Percentiles rank a stretch among this genome's conserved stretches.
phyloP scores from a whole-genome alignment of 2,113 vertebrate species.

The Cardinalis cardinalis region DNA sequence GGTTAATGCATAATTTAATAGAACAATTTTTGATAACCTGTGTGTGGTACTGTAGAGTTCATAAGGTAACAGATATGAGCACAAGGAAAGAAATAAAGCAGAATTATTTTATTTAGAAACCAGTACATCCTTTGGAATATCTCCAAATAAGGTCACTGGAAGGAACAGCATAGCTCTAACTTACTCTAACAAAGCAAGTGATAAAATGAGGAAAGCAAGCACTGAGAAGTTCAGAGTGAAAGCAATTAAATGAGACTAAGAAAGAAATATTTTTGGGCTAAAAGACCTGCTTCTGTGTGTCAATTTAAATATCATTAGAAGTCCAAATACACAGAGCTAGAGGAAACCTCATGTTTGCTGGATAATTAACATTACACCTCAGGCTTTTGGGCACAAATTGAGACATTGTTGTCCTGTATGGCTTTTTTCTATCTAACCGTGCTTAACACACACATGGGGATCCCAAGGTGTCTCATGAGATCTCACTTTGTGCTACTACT shows the following conservation, averaged over 20 bases:
- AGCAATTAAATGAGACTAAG: not conserved
- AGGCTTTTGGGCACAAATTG: not conserved
- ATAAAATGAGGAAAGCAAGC: not conserved
- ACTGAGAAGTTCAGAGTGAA: not conserved
- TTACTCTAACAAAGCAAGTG: not conserved
- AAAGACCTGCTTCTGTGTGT: not conserved
- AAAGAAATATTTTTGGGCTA: not conserved
- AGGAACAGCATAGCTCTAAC: not conserved
- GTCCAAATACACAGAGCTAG: not conserved
- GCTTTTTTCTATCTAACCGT: not conserved
- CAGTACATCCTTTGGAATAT: not conserved
- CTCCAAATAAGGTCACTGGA: not conserved
- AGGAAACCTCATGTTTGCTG: not conserved
- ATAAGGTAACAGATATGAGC: not conserved
- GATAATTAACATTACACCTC: not conserved
- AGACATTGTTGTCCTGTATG: not conserved
- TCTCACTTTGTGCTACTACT: not conserved
- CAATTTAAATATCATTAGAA: not conserved
- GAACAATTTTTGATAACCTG: not conserved
- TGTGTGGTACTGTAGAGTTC: not conserved
- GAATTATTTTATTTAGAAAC: not conserved
- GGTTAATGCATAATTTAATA: conserved; percentile 12
- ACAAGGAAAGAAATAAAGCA: not conserved
- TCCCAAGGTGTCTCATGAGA: not conserved
- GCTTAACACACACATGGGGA: not conserved